Evolutionary conservation across 2,113 vertebrate species (phyloP).

Genomic region (Pollachius pollachius): DNA sequence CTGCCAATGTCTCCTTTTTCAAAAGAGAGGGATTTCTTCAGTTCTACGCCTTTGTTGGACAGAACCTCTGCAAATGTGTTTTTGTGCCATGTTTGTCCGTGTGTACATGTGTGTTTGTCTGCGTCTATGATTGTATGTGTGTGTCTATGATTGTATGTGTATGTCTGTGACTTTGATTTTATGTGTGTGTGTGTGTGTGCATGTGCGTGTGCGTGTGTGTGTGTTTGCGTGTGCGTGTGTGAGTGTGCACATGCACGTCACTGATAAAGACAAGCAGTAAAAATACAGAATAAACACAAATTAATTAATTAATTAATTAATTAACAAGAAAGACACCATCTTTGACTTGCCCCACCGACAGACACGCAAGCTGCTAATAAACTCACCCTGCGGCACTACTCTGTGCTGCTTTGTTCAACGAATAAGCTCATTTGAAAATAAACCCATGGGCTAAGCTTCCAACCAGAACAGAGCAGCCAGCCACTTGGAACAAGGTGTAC

Average conservation of each 20-base stretch:
- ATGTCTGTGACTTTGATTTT: no score
- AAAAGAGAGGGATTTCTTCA: no score
- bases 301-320: background rate
- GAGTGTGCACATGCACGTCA: no score
- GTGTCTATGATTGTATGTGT: no score
- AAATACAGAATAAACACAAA: background rate
- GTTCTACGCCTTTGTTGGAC: no score
- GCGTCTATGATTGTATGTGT: no score
- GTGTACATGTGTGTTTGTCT: background rate
- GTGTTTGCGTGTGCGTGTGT: no score
- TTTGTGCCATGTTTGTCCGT: background rate
- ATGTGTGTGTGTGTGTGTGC: no score
- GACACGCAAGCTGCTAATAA: constrained; percentile 28
- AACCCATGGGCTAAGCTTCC: constrained; percentile 20
- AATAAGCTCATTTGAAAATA: constrained; percentile 53
- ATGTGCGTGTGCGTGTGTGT: no score
- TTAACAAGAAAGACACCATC: background rate
- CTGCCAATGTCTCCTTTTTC: no score
- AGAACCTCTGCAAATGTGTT: background rate
- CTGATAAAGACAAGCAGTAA: background rate
- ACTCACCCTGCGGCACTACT: constrained; percentile 31
- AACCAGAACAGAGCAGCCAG: constrained; percentile 28
- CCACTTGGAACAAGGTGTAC: constrained; percentile 32
- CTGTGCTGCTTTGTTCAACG: constrained; percentile 51
- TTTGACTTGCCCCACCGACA: background rate